Base-by-base conservation (phyloP, 2,797 vertebrate genomes). In the Astyanax mexicanus region DNA sequence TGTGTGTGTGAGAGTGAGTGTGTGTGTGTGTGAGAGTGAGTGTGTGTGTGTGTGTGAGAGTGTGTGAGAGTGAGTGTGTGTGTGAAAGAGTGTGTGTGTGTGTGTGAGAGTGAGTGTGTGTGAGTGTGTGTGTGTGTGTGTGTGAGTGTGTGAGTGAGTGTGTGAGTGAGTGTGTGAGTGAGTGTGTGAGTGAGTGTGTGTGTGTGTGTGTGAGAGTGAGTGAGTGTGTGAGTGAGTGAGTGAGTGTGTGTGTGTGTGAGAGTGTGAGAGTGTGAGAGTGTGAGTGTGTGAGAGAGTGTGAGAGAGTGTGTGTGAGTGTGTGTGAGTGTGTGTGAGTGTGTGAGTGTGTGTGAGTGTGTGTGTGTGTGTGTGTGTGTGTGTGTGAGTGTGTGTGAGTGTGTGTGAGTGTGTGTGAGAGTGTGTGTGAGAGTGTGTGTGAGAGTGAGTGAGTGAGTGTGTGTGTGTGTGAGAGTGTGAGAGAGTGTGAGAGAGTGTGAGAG, bases 1-100 rank as follows among this genome's bases (percentile, higher is more conserved):
- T n/a, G n/a, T n/a, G n/a, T n/a, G n/a, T n/a, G 23, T 75, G 25
- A 77, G 72, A 49, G 54, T 21, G 40, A 9, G 45, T 3, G 25
- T n/a, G 9, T 60, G 29, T 60, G 23, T 27, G 29, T 21, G 3
- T 54, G 25, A 29, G 47, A 47, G 17, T n/a, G 0, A 15, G 74
- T 15, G 23, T 11, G 25, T 42, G 67, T 55, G 25, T 44, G 65
- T 21, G 42, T n/a, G n/a, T n/a, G n/a, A n/a, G n/a, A n/a, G n/a
- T n/a, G n/a, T n/a, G n/a, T n/a, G n/a, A n/a, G n/a, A n/a, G n/a
- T n/a, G n/a, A 49, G 54, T 21, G 40, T 9, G 45, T 3, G n/a
- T n/a, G n/a, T n/a, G n/a, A n/a, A n/a, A n/a, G n/a, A n/a, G n/a
- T n/a, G n/a, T 13, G 25, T n/a, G 9, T 60, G 29, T 60, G 23